Evolutionary conservation across 2,888 invertebrate genomes (phyloP).

Genomic region (Osmoderma eremita): DNA sequence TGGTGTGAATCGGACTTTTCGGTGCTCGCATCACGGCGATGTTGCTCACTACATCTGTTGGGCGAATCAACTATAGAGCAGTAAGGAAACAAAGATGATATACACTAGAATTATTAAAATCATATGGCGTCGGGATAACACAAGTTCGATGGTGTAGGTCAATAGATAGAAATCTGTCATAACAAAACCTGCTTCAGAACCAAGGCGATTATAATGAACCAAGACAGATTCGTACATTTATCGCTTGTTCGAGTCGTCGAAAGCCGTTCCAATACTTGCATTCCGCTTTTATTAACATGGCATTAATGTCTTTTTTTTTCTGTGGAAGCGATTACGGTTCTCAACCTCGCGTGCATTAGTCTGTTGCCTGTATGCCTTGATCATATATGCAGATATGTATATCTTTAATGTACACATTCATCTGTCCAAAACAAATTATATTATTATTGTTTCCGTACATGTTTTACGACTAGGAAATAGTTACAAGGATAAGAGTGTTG

Average conservation of each 20-base stretch:
- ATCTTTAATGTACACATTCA: no score
- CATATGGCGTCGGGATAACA: constrained; percentile 13
- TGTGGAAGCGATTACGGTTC: no score
- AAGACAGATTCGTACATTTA: constrained; percentile 21
- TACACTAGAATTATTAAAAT: no score
- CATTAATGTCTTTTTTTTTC: no score
- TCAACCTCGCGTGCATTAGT: no score
- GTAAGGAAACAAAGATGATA: no score
- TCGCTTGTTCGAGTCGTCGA: background rate
- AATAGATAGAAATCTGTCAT: constrained; percentile 25
- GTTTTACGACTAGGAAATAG: constrained; percentile 24
- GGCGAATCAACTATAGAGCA: no score
- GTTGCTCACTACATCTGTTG: no score
- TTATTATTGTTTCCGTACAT: constrained; percentile 20
- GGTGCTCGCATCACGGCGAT: no score
- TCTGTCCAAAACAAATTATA: constrained; percentile 20
- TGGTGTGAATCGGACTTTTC: no score
- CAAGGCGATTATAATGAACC: constrained; percentile 25
- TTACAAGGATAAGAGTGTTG: constrained; percentile 19
- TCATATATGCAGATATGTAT: no score
- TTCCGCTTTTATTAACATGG: constrained; percentile 7
- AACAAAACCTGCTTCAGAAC: constrained; percentile 15
- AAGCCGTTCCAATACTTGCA: constrained; percentile 6
- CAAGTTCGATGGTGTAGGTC: constrained; percentile 18
- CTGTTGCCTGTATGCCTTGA: no score